Evolutionary conservation across 2,113 vertebrate species (phyloP).

Genomic region (Phrynosoma platyrhinos): DNA sequence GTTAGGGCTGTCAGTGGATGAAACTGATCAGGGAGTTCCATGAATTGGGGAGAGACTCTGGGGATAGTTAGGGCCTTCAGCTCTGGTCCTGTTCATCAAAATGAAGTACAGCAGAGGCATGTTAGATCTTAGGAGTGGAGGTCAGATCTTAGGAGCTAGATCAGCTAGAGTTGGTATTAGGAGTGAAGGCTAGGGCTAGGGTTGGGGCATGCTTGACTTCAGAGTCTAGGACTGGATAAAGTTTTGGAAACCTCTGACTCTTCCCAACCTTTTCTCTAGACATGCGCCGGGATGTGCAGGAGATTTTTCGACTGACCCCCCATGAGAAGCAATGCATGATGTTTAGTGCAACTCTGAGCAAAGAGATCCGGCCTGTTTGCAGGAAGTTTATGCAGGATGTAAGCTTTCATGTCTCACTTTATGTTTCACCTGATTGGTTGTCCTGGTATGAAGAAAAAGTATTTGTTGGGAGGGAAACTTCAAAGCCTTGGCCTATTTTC

Average conservation of each 20-base stretch:
- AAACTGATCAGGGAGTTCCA: not conserved
- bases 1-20: not conserved
- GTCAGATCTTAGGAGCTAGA: no score
- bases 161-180: no score
- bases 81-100: not conserved
- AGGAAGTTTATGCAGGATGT: conserved; percentile 91
- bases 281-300: conserved; percentile 88
- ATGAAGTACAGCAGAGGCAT: no score
- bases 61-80: not conserved
- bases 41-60: not conserved
- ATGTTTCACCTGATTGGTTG: conserved; percentile 35
- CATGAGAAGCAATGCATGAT: conserved; percentile 91
- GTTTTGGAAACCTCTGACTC: not conserved
- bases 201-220: no score
- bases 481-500: no score
- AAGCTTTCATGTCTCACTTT: conserved; percentile 78
- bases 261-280: conserved; percentile 61
- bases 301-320: conserved; percentile 88
- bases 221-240: not conserved
- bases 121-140: not conserved
- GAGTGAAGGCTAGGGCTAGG: no score
- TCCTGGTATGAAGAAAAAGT: no score
- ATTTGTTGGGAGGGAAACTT: no score
- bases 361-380: conserved; percentile 88
- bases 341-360: conserved; percentile 89